Percentiles rank a stretch among this genome's conserved stretches.
Evolutionary conservation across 2,888 invertebrate species (phyloP).

Genomic region (Hipparchia semele): DNA sequence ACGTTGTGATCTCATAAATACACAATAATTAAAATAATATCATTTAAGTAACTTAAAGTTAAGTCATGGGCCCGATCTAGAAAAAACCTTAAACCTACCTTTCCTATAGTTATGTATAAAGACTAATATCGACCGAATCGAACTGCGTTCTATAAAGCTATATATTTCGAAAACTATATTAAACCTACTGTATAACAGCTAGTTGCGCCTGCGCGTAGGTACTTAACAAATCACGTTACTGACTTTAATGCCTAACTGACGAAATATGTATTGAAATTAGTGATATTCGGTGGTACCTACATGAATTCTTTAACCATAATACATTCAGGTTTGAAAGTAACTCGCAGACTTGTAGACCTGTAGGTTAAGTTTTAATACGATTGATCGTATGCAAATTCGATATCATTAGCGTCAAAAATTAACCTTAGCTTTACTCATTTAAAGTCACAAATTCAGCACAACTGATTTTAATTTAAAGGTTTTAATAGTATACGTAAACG

Average conservation of each 20-base stretch:
- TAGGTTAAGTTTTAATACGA: too few relatives aligned
- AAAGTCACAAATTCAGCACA: too few relatives aligned
- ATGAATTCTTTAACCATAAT: too few relatives aligned
- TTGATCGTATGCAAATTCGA: too few relatives aligned
- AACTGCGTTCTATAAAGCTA: slow-evolving; percentile 73
- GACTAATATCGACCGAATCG: slow-evolving; percentile 58
- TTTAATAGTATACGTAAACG: too few relatives aligned
- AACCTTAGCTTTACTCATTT: too few relatives aligned
- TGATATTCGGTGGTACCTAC: too few relatives aligned
- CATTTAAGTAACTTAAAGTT: slow-evolving; percentile 71
- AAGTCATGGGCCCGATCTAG: slow-evolving; percentile 81
- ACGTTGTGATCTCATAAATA: slow-evolving; percentile 43
- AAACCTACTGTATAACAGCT: slow-evolving; percentile 51
- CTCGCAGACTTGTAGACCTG: too few relatives aligned
- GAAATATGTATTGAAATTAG: too few relatives aligned
- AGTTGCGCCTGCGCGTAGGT: slow-evolving; percentile 43
- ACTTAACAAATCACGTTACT: slow-evolving; percentile 18
- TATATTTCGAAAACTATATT: slow-evolving; percentile 71
- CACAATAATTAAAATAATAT: slow-evolving; percentile 47
- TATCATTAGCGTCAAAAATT: too few relatives aligned
- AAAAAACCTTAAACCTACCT: slow-evolving; percentile 69
- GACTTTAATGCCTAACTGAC: background rate
- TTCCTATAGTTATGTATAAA: slow-evolving; percentile 62
- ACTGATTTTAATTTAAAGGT: too few relatives aligned
- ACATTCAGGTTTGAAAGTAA: too few relatives aligned